Percentiles rank a stretch among this genome's conserved stretches.
phyloP scores from a whole-genome alignment of 2,888 invertebrate genomes.

The Alentia gelatinosa region DNA sequence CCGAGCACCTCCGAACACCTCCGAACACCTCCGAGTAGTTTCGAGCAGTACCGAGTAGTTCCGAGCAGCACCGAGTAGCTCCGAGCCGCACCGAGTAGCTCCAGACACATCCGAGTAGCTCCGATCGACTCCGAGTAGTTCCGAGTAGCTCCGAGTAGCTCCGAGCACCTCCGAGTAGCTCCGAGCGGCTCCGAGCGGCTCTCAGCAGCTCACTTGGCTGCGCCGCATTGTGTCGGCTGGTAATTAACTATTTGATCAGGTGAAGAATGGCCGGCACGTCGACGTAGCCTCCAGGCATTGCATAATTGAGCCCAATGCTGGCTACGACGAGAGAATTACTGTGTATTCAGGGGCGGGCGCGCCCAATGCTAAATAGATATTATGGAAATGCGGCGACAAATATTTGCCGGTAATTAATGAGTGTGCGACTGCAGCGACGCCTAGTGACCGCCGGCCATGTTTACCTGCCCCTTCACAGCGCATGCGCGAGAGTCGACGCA shows the following conservation, averaged over 20 bases:
- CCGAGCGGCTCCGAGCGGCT: too few relatives aligned
- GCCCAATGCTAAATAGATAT: slow-evolving; percentile 45
- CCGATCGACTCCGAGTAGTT: too few relatives aligned
- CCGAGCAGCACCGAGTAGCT: too few relatives aligned
- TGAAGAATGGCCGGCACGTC: background rate
- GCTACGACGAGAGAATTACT: slow-evolving; percentile 19
- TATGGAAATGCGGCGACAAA: slow-evolving; percentile 35
- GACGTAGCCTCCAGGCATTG: background rate
- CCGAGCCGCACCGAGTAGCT: too few relatives aligned
- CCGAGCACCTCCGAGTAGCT: too few relatives aligned
- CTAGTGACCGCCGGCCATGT: slow-evolving; percentile 31
- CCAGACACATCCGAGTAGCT: too few relatives aligned
- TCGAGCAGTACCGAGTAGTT: too few relatives aligned
- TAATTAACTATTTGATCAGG: slow-evolving; percentile 44
- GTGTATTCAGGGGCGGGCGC: slow-evolving; percentile 23
- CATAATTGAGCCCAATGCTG: background rate
- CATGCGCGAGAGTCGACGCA: background rate
- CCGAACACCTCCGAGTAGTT: too few relatives aligned
- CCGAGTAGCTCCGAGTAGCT: too few relatives aligned
- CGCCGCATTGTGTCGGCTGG: background rate
- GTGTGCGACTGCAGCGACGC: background rate
- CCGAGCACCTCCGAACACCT: too few relatives aligned
- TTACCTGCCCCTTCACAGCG: background rate
- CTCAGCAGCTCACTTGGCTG: too few relatives aligned
- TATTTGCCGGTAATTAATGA: slow-evolving; percentile 48